Conservation (phyloP, 2,113 vertebrate species). For the Psophia crepitans region DNA sequence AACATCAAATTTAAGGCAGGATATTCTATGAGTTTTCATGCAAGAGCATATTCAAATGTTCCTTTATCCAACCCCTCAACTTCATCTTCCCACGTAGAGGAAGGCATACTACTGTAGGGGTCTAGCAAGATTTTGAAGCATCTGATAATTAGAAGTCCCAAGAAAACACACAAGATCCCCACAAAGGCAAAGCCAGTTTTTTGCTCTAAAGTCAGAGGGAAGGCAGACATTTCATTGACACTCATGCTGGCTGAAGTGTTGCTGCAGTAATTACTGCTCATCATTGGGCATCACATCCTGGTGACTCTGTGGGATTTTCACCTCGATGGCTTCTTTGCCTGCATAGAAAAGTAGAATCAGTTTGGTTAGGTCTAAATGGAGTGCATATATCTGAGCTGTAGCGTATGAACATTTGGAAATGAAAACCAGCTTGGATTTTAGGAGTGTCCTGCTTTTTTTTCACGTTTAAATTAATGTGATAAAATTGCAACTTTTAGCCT, state of each 20-base stretch:
- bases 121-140: constrained; percentile 96
- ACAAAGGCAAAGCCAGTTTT: constrained; percentile 96
- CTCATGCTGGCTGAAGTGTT: constrained; percentile 89
- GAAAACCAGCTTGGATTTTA: not conserved
- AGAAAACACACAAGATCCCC: constrained; percentile 91
- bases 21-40: constrained; percentile 74
- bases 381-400: not conserved
- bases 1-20: constrained; percentile 42
- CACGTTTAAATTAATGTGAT: not conserved
- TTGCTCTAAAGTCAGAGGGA: constrained; percentile 92
- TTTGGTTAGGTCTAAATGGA: not conserved
- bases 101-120: constrained; percentile 97
- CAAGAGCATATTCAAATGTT: constrained; percentile 94
- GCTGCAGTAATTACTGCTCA: constrained; percentile 90
- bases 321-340: constrained; percentile 46
- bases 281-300: constrained; percentile 76
- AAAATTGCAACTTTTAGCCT: not conserved
- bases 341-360: not conserved
- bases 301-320: constrained; percentile 12
- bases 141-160: constrained; percentile 92
- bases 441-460: not conserved
- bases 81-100: constrained; percentile 94
- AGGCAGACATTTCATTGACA: constrained; percentile 84
- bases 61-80: constrained; percentile 95
- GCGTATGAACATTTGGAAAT: not conserved